phyloP scores from a whole-genome alignment of 2,797 vertebrate genomes.

The Acipenser ruthenus region DNA sequence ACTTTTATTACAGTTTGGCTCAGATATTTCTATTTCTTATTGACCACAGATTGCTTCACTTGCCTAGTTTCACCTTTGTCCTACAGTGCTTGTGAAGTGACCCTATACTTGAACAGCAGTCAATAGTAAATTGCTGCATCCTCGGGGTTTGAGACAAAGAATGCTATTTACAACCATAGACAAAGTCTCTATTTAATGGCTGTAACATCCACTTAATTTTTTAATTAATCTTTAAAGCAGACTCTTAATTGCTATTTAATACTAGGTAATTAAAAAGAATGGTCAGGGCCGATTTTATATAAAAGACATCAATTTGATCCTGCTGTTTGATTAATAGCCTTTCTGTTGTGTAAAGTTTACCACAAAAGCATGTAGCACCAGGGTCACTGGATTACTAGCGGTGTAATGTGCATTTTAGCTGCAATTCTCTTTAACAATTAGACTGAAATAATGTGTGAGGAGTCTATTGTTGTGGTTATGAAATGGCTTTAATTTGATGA shows the following conservation, averaged over 20 bases:
- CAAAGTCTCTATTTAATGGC: slow-evolving; percentile 62
- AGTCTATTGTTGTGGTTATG: slow-evolving; percentile 29
- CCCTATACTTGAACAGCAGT: slow-evolving; percentile 82
- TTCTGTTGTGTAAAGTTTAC: slow-evolving; percentile 46
- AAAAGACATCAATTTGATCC: slow-evolving; percentile 41
- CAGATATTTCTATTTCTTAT: slow-evolving; percentile 93
- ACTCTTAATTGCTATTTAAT: slow-evolving; percentile 74
- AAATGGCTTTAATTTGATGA: slow-evolving; percentile 35
- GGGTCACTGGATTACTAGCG: slow-evolving; percentile 56
- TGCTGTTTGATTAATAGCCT: slow-evolving; percentile 54
- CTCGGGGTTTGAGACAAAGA: slow-evolving; percentile 45
- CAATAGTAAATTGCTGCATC: slow-evolving; percentile 77
- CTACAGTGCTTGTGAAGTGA: slow-evolving; percentile 84
- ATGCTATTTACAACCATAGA: slow-evolving; percentile 45
- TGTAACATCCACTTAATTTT: slow-evolving; percentile 52
- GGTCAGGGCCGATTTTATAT: slow-evolving; percentile 38
- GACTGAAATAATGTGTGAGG: slow-evolving; percentile 46
- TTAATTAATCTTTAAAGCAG: slow-evolving; percentile 52
- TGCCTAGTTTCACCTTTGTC: slow-evolving; percentile 96
- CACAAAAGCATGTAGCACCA: slow-evolving; percentile 37
- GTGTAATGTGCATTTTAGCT: slow-evolving; percentile 50
- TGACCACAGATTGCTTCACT: slow-evolving; percentile 96
- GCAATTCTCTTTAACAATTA: slow-evolving; percentile 45
- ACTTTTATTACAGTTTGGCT: slow-evolving; percentile 93
- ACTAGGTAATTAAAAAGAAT: slow-evolving; percentile 52